Base-by-base conservation (phyloP, 2,113 vertebrate species). In the Nerophis lumbriciformis region DNA sequence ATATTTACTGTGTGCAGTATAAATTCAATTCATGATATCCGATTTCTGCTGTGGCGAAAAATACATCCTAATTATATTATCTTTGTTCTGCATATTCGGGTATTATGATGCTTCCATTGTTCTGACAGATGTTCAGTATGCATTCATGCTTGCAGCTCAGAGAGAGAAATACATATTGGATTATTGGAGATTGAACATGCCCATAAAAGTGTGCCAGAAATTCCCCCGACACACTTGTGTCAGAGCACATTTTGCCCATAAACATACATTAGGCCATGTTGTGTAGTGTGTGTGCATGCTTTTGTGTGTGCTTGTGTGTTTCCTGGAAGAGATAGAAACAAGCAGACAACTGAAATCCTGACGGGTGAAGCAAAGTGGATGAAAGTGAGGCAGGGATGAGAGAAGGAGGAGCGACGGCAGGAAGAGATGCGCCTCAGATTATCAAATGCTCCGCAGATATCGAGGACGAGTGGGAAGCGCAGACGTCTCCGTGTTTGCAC, bases 341-440 rank as follows among this genome's bases (percentile, higher is more conserved):
- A 60, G 19, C 28, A 50, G 14, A 8, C 47, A 61, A 49, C 38
- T 38, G 13, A 48, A 49, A 38, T 38, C n/a, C 36, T 49, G 58
- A 48, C 35, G 28, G 28, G 36, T 61, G 14, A 13, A 60, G 47
- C 53, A 54, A 13, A 37, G 73, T 69, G 51, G 77, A 62, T 73
- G 60, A 77, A 63, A 63, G 60, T 16, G 55, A 62, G 38, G 50
- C 50, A 63, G 61, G 61, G 77, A 75, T 76, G 71, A 65, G 71
- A 69, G 75, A 79, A 83, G 83, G 87, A 82, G 84, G 84, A 76
- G 81, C 80, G 19, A 77, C 58, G 66, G 55, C 62, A 65, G 61
- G 47, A 38, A 65, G 69, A 73, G 80, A 84, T 77, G 50, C 59
- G 78, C 77, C 73, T 75, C 80, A 73, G 84, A 86, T 83, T 86